phyloP scores from a whole-genome alignment of 2,113 vertebrate genomes.

The Nycticebus coucang region DNA sequence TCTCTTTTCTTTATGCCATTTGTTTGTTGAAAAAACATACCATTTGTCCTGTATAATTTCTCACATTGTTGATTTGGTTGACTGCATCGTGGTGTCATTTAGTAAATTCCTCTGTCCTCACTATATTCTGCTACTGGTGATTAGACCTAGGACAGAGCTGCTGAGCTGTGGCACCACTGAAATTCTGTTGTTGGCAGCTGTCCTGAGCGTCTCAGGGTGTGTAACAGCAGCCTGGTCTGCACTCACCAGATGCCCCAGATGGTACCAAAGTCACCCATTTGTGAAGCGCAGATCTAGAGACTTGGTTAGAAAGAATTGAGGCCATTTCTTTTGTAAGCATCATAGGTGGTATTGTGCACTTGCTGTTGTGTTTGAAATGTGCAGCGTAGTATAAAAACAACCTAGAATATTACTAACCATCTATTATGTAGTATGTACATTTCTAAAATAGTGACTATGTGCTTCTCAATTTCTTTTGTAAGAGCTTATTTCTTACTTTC shows the following conservation, averaged over 20 bases:
- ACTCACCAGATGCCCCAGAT: not conserved
- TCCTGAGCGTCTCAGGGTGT: not conserved
- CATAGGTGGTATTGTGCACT: rapidly evolving
- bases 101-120: not conserved
- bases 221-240: not conserved
- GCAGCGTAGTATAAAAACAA: not conserved
- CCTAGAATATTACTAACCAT: not conserved
- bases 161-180: not conserved
- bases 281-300: not conserved
- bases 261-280: rapidly evolving
- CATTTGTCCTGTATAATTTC: too few relatives aligned
- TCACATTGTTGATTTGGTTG: not conserved
- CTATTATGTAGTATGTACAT: not conserved
- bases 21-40: not conserved
- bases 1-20: not conserved
- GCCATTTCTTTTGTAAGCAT: not conserved
- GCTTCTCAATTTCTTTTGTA: not conserved
- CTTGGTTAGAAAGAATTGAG: too few relatives aligned
- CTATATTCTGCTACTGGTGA: not conserved
- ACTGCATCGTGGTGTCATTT: not conserved
- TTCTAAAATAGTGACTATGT: not conserved
- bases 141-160: not conserved
- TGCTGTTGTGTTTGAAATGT: not conserved
- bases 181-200: too few relatives aligned
- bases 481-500: not conserved